A percentile compares a stretch with the other conserved stretches of the same genome.
Conservation (phyloP, 1,140 invertebrate species). For the Xylocopa sonorina region DNA sequence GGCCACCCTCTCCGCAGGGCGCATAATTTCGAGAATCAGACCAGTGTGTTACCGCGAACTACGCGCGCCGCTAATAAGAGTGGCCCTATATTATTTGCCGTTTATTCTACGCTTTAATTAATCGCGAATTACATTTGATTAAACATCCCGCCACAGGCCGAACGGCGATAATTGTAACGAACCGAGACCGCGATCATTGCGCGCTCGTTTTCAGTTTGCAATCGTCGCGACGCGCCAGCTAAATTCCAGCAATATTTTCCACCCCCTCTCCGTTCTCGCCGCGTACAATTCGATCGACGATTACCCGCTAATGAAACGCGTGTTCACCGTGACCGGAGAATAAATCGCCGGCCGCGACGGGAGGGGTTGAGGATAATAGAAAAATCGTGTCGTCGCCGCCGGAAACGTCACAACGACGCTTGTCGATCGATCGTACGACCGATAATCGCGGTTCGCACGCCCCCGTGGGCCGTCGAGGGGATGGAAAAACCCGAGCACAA, state of each 20-base stretch:
- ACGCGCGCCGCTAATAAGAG: slow-evolving; percentile 24
- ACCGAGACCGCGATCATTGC: not conserved
- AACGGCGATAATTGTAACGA: slow-evolving; percentile 35
- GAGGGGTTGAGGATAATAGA: not conserved
- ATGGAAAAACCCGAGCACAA: not conserved
- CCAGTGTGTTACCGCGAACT: not conserved
- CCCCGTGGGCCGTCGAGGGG: not conserved
- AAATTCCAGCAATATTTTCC: slow-evolving; percentile 1
- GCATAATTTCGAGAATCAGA: slow-evolving; percentile 21
- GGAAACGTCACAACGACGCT: slow-evolving; percentile 15
- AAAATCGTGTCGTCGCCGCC: slow-evolving; percentile 5
- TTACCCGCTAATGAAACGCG: slow-evolving; percentile 36
- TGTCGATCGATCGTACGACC: slow-evolving; percentile 17
- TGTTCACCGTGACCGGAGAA: slow-evolving; percentile 2
- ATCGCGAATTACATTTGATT: slow-evolving; percentile 41
- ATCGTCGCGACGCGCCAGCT: not conserved
- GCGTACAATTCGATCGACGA: slow-evolving; percentile 22
- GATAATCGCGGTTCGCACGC: slow-evolving; percentile 6
- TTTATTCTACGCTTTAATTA: slow-evolving; percentile 32
- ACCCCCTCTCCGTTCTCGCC: too few species aligned
- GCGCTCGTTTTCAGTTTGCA: not conserved
- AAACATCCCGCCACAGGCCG: slow-evolving; percentile 31
- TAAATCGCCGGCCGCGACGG: not conserved
- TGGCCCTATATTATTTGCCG: slow-evolving; percentile 20
- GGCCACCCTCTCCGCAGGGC: too few species aligned